Percentiles rank a stretch among this genome's conserved stretches.
phyloP scores from a whole-genome alignment of 2,888 invertebrate genomes.

The Lomographa bimaculata region DNA sequence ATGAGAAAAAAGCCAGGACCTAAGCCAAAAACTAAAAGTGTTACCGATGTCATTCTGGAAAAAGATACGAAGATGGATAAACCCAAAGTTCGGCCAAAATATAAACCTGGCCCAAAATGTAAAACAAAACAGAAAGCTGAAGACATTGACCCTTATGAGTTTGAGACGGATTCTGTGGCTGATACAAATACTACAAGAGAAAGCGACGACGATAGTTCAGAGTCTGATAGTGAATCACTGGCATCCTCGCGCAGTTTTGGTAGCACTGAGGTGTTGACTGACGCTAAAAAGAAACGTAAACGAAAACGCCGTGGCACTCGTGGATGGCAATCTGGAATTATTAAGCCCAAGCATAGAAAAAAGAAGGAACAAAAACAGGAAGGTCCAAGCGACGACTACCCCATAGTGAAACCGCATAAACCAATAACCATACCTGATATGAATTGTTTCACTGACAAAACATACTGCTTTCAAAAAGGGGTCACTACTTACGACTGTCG shows the following conservation, averaged over 20 bases:
- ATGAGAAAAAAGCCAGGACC: conserved; percentile 51
- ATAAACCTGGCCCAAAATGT: conserved; percentile 62
- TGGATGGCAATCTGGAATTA: conserved; percentile 66
- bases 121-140: conserved; percentile 51
- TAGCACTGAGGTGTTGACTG: conserved; percentile 54
- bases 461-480: conserved; percentile 68
- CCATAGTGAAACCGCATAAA: conserved; percentile 22
- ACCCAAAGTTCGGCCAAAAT: conserved; percentile 25
- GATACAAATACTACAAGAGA: conserved; percentile 46
- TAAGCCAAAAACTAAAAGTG: conserved; percentile 51
- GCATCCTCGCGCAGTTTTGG: conserved; percentile 58
- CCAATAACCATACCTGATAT: conserved; percentile 44
- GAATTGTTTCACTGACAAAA: conserved; percentile 65
- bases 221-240: conserved; percentile 60
- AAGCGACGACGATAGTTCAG: conserved; percentile 52
- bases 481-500: conserved; percentile 79
- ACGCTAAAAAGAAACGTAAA: conserved; percentile 59
- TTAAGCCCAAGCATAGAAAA: conserved; percentile 62
- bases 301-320: conserved; percentile 47
- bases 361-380: conserved; percentile 47
- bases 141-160: conserved; percentile 59
- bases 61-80: conserved; percentile 16
- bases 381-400: conserved; percentile 15
- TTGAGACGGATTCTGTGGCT: conserved; percentile 62
- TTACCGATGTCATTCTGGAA: conserved; percentile 15